These are phyloP conservation scores for Andrena camellia DNA, from an alignment of 2,888 invertebrate genomes.

Conservation along the genomic window DNA sequence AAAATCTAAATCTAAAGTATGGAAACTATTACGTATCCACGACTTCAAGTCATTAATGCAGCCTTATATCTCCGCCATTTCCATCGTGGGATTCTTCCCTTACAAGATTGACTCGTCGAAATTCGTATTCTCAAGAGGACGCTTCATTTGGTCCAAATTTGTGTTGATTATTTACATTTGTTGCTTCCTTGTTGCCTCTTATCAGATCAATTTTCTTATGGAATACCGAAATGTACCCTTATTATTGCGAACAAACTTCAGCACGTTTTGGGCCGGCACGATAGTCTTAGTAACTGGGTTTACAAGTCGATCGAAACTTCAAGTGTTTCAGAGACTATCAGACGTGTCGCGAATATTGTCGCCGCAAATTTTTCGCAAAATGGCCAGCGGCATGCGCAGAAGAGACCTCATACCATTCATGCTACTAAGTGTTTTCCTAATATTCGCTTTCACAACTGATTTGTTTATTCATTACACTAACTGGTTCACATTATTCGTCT, in stretches of 20 bases:
- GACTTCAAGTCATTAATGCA: slow-evolving; percentile 72
- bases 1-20: slow-evolving; percentile 34
- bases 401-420: slow-evolving; percentile 69
- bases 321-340: slow-evolving; percentile 59
- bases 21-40: slow-evolving; percentile 60
- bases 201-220: slow-evolving; percentile 60
- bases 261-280: slow-evolving; percentile 58
- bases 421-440: slow-evolving; percentile 58
- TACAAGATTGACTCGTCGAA: slow-evolving; percentile 58
- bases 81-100: slow-evolving; percentile 71
- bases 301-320: slow-evolving; percentile 48
- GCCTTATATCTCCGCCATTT: slow-evolving; percentile 64
- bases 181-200: slow-evolving; percentile 27
- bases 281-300: slow-evolving; percentile 59
- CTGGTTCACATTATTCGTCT: slow-evolving; percentile 32
- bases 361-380: slow-evolving; percentile 44
- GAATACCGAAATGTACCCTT: not conserved
- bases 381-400: slow-evolving; percentile 61
- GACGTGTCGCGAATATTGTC: slow-evolving; percentile 65
- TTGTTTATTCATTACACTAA: too few species aligned
- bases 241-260: slow-evolving; percentile 53
- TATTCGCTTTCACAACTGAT: slow-evolving; percentile 18
- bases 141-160: slow-evolving; percentile 57
- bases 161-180: slow-evolving; percentile 31
- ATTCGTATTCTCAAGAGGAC: slow-evolving; percentile 51